Evolutionary conservation across 2,797 vertebrate genomes (phyloP).

Genomic region (Epinephelus awoara): DNA sequence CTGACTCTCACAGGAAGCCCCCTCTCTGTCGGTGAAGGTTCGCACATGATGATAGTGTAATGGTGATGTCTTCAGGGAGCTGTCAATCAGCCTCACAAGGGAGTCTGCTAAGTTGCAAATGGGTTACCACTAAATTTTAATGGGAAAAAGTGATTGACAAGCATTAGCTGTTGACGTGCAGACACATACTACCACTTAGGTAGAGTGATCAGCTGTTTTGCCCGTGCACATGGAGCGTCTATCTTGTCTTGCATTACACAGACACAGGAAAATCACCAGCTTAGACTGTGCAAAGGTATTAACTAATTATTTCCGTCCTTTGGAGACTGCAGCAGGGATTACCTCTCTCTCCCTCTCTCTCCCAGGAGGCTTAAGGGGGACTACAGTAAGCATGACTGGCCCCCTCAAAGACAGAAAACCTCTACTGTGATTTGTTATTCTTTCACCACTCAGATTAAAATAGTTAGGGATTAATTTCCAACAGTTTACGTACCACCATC

Average conservation of each 20-base stretch:
- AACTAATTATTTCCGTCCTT: conserved; percentile 81
- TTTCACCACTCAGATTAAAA: conserved; percentile 39
- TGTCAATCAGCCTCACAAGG: conserved; percentile 53
- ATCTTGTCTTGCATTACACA: conserved; percentile 61
- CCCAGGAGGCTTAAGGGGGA: conserved; percentile 79
- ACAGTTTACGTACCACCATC: conserved; percentile 14
- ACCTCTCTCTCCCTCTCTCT: conserved; percentile 64
- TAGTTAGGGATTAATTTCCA: conserved; percentile 25
- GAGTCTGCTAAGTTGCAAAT: conserved; percentile 58
- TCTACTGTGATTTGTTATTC: conserved; percentile 41
- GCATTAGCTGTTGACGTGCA: conserved; percentile 30
- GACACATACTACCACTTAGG: conserved; percentile 4
- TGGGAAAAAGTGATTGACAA: conserved; percentile 51
- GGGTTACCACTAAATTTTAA: conserved; percentile 53
- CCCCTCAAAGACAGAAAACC: conserved; percentile 56
- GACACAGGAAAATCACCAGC: conserved; percentile 68
- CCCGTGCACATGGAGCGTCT: conserved; percentile 41
- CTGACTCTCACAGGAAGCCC: conserved; percentile 39
- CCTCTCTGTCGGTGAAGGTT: conserved; percentile 32
- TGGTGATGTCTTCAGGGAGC: conserved; percentile 61
- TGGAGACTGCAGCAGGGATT: conserved; percentile 76
- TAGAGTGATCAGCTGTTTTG: conserved; percentile 53
- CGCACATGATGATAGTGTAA: conserved; percentile 48
- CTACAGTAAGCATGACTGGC: conserved; percentile 72
- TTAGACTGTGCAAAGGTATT: conserved; percentile 75